A percentile compares a stretch with the other conserved stretches of the same genome.
Conservation (phyloP, 92 coral and sea anemone genomes). For the Blastomussa wellsi region DNA sequence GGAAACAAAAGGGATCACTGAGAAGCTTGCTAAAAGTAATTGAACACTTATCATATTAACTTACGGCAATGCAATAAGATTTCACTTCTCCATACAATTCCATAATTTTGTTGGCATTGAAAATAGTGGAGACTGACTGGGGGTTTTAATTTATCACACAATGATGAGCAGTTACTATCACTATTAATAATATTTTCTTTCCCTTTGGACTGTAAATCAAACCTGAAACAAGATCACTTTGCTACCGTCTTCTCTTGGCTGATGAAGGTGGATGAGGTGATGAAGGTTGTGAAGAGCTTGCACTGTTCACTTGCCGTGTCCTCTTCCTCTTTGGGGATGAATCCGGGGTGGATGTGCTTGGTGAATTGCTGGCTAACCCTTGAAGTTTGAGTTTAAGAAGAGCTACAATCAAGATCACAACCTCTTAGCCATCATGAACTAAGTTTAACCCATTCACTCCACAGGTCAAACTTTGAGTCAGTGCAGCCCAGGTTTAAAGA, state of each 20-base stretch:
- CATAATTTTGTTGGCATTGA: no score
- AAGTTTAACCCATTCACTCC: not conserved
- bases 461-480: not conserved
- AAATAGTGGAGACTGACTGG: no score
- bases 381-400: constrained; percentile 89
- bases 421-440: not conserved
- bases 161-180: not conserved
- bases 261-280: constrained; percentile 95
- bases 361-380: constrained; percentile 74
- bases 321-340: constrained; percentile 98
- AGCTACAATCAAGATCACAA: constrained; percentile 65
- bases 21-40: no score
- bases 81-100: no score
- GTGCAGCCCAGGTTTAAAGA: no score
- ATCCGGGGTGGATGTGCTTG: constrained; percentile 94
- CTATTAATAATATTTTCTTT: not conserved
- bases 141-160: not conserved
- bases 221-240: not conserved
- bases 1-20: no score
- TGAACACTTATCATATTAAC: no score
- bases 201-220: constrained; percentile 10
- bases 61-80: no score
- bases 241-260: constrained; percentile 94
- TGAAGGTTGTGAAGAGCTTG: constrained; percentile 96
- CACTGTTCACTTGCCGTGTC: constrained; percentile 95